These are phyloP conservation scores for Odontothrips loti DNA, from an alignment of 2,888 invertebrate genomes.

Conservation along the genomic window DNA sequence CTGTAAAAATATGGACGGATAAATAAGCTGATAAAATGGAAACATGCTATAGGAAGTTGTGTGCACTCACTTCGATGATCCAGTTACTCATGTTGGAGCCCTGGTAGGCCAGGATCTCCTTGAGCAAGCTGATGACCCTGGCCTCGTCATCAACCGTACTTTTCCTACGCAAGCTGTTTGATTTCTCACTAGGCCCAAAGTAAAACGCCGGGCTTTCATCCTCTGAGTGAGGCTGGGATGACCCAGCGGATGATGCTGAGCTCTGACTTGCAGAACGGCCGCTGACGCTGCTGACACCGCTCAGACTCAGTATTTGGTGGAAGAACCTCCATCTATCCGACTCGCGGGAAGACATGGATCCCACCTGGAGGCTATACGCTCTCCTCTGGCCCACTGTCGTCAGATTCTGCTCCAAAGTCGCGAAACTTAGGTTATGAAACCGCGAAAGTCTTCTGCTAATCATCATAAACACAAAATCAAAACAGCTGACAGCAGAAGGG, in stretches of 20 bases:
- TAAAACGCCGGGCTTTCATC: neutral
- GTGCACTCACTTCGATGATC: slow-evolving; percentile 39
- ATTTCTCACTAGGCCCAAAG: neutral
- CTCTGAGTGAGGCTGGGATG: neutral
- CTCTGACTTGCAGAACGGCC: neutral
- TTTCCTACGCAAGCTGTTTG: neutral
- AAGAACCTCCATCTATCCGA: neutral
- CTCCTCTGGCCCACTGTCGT: neutral
- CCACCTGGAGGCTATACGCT: neutral
- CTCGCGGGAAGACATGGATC: neutral
- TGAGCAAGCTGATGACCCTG: slow-evolving; percentile 37
- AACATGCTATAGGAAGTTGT: too few relatives aligned
- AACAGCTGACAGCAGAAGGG: neutral
- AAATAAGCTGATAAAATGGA: too few relatives aligned
- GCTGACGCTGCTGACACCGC: neutral
- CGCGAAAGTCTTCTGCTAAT: slow-evolving; percentile 11
- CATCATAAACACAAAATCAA: slow-evolving; percentile 5
- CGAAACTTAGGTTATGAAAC: neutral
- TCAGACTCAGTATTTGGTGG: neutral
- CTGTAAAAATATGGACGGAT: too few relatives aligned
- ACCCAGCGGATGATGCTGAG: neutral
- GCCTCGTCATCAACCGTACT: slow-evolving; percentile 41
- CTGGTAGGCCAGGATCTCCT: slow-evolving; percentile 39
- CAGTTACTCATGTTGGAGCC: slow-evolving; percentile 40
- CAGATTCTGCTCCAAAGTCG: neutral